Evolutionary conservation across 1,140 invertebrate genomes (phyloP), one percentile per base, ranked within the genome.

Genomic region (Dendrolimus punctatus): DNA sequence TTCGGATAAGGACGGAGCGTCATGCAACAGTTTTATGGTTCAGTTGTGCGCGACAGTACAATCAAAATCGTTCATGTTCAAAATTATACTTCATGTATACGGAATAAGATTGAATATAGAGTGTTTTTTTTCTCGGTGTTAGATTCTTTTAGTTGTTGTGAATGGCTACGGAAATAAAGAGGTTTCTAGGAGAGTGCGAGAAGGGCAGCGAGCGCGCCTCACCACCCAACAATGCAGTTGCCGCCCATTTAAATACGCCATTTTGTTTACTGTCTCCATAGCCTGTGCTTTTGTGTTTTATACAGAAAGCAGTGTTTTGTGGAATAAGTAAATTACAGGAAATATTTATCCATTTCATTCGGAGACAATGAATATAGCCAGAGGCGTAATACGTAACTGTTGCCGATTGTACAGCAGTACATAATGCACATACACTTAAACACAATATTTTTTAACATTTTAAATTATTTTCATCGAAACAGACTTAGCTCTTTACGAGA

Each of bases 171-270:
- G 38, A 44, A 54, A 54, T 47, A 41, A 54, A 50, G 39, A 50
- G 10, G 23, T 6, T 10, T 40, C 40, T 2, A 46, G n/a, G 5
- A 37, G 67, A 61, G 80, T 76, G 77, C 64, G 75, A 85, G 66
- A 52, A 55, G 64, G 70, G 46, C 52, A 73, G 74, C 64, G 58
- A 74, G 55, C 52, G 60, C 61, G 71, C 69, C 69, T 59, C 65
- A 62, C 61, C 60, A 45, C 62, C 66, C 66, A 69, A 82, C 78
- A 80, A 82, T 82, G 73, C 71, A 76, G 82, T 81, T 72, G 73
- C 74, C 82, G 82, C 82, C 82, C 82, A 85, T 85, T 85, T 85
- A 84, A 85, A 85, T 84, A 80, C 82, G 82, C 82, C 82, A 85
- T 85, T 81, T 85, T 85, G 82, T 84, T 77, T 73, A 81, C 73